These are phyloP conservation scores for Glyptemys insculpta DNA, from an alignment of 2,797 vertebrate species.

Conservation along the genomic window DNA sequence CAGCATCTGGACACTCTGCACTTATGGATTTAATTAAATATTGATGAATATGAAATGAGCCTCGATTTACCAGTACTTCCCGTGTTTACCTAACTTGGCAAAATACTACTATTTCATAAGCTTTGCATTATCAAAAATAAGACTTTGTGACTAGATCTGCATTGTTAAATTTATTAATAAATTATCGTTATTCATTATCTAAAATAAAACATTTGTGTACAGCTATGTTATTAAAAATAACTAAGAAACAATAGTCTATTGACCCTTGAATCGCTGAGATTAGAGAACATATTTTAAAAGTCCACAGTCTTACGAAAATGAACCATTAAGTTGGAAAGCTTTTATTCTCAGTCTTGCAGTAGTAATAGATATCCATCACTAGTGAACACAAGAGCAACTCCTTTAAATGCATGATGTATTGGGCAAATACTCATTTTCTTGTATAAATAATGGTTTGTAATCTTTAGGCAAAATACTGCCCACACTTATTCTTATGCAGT, in stretches of 20 bases:
- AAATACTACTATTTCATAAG: constrained; percentile 26
- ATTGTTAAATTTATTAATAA: constrained; percentile 47
- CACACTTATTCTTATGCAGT: neutral
- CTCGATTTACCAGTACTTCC: constrained; percentile 25
- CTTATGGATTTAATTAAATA: constrained; percentile 75
- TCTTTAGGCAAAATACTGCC: neutral
- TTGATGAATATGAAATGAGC: constrained; percentile 64
- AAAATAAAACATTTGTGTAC: constrained; percentile 73
- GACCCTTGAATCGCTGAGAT: neutral
- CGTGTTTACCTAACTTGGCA: neutral
- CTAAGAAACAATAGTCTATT: constrained; percentile 39
- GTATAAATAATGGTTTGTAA: neutral
- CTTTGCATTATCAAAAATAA: constrained; percentile 2
- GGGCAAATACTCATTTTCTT: neutral
- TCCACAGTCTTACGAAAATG: constrained; percentile 20
- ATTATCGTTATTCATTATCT: constrained; percentile 56
- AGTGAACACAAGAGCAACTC: neutral
- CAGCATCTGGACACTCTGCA: constrained; percentile 71
- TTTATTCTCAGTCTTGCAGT: neutral
- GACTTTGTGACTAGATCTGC: neutral
- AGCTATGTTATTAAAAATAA: constrained; percentile 53
- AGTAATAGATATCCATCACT: neutral
- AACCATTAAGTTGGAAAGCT: neutral
- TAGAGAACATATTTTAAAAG: neutral
- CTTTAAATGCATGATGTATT: neutral